Evolutionary conservation across 2,113 vertebrate species (phyloP).

Genomic region (Synchiropus splendidus): DNA sequence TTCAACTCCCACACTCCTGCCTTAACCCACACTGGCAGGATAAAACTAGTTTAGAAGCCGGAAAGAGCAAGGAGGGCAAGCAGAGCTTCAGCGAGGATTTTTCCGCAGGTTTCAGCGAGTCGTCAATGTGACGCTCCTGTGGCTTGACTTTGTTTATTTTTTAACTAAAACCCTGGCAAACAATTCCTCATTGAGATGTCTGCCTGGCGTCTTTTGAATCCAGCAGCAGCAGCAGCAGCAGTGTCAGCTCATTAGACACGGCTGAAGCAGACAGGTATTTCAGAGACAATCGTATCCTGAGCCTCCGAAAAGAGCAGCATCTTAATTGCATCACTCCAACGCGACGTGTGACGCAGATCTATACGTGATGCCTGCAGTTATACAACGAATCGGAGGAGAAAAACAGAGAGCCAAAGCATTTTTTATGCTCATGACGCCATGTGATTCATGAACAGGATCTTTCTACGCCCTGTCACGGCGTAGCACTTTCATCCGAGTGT

Average conservation of each 20-base stretch:
- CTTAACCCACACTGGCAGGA: constrained; percentile 29
- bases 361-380: constrained; percentile 40
- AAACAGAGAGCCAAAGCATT: constrained; percentile 21
- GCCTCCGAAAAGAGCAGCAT: constrained; percentile 34
- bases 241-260: constrained; percentile 41
- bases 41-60: constrained; percentile 6
- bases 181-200: constrained; percentile 8
- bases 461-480: constrained; percentile 34
- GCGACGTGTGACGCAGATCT: constrained; percentile 40
- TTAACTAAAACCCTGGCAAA: constrained; percentile 5
- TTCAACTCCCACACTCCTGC: constrained; percentile 42
- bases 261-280: constrained; percentile 42
- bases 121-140: no score
- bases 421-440: constrained; percentile 32
- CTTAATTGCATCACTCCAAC: constrained; percentile 54
- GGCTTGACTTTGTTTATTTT: neutral
- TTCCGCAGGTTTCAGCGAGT: no score
- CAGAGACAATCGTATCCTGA: constrained; percentile 22
- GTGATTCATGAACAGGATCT: constrained; percentile 32
- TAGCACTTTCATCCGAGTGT: constrained; percentile 38
- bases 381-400: constrained; percentile 35
- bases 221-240: no score
- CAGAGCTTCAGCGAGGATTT: no score
- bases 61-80: neutral
- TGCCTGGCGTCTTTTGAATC: constrained; percentile 9